These are phyloP conservation scores for Phlogophora meticulosa DNA, from an alignment of 2,888 invertebrate species.

Conservation along the genomic window DNA sequence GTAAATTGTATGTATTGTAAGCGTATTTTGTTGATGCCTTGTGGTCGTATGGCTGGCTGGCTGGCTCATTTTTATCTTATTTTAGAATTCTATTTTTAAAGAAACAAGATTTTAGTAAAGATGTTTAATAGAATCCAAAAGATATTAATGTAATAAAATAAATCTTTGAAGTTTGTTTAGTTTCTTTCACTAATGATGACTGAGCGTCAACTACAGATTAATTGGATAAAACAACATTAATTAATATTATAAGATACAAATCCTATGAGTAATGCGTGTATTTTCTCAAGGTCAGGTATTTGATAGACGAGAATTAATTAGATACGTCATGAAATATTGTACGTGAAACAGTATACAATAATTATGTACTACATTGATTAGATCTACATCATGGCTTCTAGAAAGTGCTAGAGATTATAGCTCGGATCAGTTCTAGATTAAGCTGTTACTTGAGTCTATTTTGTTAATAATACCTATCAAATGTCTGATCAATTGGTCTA, in stretches of 20 bases:
- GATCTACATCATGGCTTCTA: neutral
- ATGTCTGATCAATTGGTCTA: neutral
- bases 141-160: neutral
- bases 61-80: neutral
- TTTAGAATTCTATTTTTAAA: neutral
- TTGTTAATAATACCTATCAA: neutral
- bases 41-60: slow-evolving; percentile 14
- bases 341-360: slow-evolving; percentile 17
- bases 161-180: no score
- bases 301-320: slow-evolving; percentile 14
- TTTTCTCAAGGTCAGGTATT: neutral
- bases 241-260: neutral
- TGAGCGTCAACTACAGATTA: neutral
- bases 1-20: slow-evolving; percentile 46
- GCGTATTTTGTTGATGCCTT: slow-evolving; percentile 22
- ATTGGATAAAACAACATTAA: neutral
- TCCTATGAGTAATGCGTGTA: neutral
- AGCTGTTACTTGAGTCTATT: slow-evolving; percentile 3
- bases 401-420: neutral
- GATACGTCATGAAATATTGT: slow-evolving; percentile 8
- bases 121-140: neutral
- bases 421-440: neutral
- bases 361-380: slow-evolving; percentile 4
- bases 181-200: neutral
- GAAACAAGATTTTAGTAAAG: neutral